Evolutionary conservation across 2,888 invertebrate genomes (phyloP), one percentile per base, ranked within the genome.

Genomic region (Merodon equestris): DNA sequence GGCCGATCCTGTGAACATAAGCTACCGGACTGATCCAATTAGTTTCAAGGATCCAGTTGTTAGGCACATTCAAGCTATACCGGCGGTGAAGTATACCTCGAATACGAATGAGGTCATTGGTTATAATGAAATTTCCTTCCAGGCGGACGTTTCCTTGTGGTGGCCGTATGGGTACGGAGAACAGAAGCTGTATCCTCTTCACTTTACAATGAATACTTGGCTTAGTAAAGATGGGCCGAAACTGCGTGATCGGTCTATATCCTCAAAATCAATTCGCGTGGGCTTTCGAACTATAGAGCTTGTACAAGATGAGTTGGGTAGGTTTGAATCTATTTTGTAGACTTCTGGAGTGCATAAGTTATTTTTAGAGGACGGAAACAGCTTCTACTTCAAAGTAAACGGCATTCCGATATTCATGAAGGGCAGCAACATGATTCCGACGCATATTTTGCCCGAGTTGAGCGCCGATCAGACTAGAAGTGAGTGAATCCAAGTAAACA

Each of bases 81-180:
- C 87, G 81, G 83, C 85, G 84, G 87, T 87, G 81, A 83, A 9
- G 83, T 73, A 27, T 63, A 19, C 14, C 12, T 48, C 19, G 13
- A 13, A 10, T 19, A 2, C 4, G 15, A 15, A 12, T 7, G 1
- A n/a, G 0, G 9, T 9, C 9, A 7, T 3, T 13, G 1, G 3
- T 13, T 5, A 13, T 36, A 27, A 4, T 7, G 13, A 7, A 48
- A 13, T 15, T 2, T 19, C 15, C 12, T 10, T 70, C 13, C 54
- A 92, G 91, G 84, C 86, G 34, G 83, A 87, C 51, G 91, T 94
- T 0, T 86, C 91, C 47, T 84, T 91, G 15, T 99, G 99, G 99
- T 99, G 98, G 98, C 99, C 99, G 0, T 97, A 97, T 88, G 98
- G 97, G 17, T 95, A 93, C 84, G 97, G 97, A 0, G 87, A 91